A percentile compares a stretch with the other conserved stretches of the same genome.
Evolutionary conservation across 2,888 invertebrate genomes (phyloP).

Genomic region (Drosophila acutilabella): DNA sequence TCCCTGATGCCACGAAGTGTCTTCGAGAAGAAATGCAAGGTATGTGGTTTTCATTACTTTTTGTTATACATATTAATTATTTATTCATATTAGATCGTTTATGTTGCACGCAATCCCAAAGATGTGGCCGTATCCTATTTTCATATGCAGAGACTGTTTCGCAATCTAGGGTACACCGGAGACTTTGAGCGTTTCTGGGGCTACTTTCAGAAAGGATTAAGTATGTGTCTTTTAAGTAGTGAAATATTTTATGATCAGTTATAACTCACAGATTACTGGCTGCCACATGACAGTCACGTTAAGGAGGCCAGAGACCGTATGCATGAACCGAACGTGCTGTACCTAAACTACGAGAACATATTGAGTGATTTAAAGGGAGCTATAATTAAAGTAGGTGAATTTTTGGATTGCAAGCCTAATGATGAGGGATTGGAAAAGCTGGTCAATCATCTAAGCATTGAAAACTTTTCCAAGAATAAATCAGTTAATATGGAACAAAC

Average conservation of each 20-base stretch:
- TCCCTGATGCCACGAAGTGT: constrained; percentile 89
- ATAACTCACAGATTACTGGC: constrained; percentile 88
- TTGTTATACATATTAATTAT: not conserved
- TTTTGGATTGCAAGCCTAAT: constrained; percentile 87
- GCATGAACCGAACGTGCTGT: constrained; percentile 89
- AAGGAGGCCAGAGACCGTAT: constrained; percentile 90
- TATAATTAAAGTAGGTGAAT: constrained; percentile 87
- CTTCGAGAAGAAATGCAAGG: constrained; percentile 86
- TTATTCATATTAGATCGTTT: constrained; percentile 87
- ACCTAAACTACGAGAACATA: constrained; percentile 93
- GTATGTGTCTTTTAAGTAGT: constrained; percentile 83
- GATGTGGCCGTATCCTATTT: constrained; percentile 94
- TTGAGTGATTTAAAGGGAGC: constrained; percentile 87
- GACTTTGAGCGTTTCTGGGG: constrained; percentile 90
- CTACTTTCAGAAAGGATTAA: constrained; percentile 89
- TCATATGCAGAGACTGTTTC: constrained; percentile 89
- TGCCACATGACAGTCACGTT: constrained; percentile 92
- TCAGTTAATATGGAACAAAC: constrained; percentile 91
- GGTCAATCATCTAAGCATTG: constrained; percentile 90
- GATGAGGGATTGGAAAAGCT: constrained; percentile 87
- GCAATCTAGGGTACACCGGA: constrained; percentile 89
- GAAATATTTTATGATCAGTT: not conserved
- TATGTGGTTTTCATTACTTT: constrained; percentile 41
- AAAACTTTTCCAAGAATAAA: constrained; percentile 92
- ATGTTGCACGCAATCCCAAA: constrained; percentile 93